Evolutionary conservation across 2,888 invertebrate genomes (phyloP), one percentile per base, ranked within the genome.

Genomic region (Mesorhabditis spiculigera): DNA sequence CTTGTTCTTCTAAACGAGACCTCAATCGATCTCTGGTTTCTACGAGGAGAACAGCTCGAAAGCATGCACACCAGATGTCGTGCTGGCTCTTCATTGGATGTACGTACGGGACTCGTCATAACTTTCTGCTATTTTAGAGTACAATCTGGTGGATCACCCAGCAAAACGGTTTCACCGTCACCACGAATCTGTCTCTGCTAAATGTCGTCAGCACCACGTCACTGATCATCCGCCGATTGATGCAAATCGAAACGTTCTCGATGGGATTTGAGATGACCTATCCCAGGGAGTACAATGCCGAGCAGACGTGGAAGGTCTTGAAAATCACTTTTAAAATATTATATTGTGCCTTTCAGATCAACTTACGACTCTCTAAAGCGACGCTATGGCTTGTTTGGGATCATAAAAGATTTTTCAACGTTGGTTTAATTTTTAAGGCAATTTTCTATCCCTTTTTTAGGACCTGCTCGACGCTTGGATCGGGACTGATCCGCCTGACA

Each of bases 381-480:
- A 92, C 92, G 75, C 71, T 76, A 3, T 79, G 80, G 76, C 76
- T 84, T 63, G 77, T 84, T 5, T 84, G 83, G 81, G 84, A 84
- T 67, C 96, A 96, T 87, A 96, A 96, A 88, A 92, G 93, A 86
- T 97, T 97, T 88, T 94, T 97, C 86, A 92, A 93, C 88, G 90
- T 90, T 66, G 13, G 58, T 16, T 10, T 45, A 13, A 43, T 43
- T 10, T 10, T n/a, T 42, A 5, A 43, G 28, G 28, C 63, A 13
- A 63, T 63, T 41, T 16, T 63, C 28, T 28, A 28, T 28, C 8
- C 62, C 73, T 68, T 68, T 71, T 86, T 84, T 78, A 86, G 89
- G 96, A 95, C 89, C 89, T 98, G 85, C 91, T 95, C 43, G 93
- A 94, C 84, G 97, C 98, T 86, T 96, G 97, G 90, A 91, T 93